A percentile compares a stretch with the other conserved stretches of the same genome.
These are phyloP conservation scores for Andrena marginata DNA, from an alignment of 2,888 invertebrate species.

Conservation along the genomic window DNA sequence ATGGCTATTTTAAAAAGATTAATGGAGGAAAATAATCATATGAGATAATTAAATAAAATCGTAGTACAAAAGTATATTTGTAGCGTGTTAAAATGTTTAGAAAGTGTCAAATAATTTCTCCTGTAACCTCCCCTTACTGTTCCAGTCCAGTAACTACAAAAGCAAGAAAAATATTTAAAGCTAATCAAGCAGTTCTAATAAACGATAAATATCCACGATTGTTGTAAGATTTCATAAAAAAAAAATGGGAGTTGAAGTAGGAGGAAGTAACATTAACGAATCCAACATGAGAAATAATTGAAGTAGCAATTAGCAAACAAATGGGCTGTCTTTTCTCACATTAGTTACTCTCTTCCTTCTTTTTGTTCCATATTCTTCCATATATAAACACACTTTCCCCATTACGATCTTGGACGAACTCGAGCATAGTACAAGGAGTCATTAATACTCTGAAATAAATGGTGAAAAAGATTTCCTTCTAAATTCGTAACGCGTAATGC, in stretches of 20 bases:
- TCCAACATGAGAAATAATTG: neutral
- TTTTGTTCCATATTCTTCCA: neutral
- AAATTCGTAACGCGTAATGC: neutral
- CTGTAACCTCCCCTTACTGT: no score
- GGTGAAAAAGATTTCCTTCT: neutral
- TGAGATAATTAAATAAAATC: no score
- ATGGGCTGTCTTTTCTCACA: neutral
- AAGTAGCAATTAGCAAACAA: neutral
- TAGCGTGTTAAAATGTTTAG: no score
- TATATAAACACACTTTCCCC: constrained; percentile 13
- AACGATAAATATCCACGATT: neutral
- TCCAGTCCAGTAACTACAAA: no score
- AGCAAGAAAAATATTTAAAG: no score
- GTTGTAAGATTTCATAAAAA: neutral
- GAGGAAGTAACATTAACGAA: neutral
- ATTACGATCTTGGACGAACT: neutral
- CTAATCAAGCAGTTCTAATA: neutral
- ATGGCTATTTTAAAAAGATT: no score
- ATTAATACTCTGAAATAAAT: neutral
- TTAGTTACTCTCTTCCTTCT: neutral
- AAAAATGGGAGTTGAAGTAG: neutral
- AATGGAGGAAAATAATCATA: no score
- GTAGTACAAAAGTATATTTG: no score
- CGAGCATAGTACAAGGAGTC: neutral
- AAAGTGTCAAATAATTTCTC: no score